These are phyloP conservation scores for Coracopsis vasa DNA, from an alignment of 2,113 vertebrate species.

Conservation along the genomic window DNA sequence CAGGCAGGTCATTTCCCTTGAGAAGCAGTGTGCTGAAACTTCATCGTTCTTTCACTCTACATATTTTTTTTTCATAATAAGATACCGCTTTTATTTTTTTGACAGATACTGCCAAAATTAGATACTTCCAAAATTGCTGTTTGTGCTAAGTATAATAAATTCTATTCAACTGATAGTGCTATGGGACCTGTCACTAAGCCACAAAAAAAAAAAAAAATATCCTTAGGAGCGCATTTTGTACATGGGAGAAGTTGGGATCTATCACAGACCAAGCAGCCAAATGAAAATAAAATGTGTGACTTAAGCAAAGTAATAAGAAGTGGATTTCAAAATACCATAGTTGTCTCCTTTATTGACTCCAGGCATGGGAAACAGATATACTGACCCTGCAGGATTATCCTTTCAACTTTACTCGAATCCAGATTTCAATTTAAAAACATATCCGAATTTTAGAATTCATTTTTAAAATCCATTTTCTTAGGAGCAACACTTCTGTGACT, in stretches of 20 bases:
- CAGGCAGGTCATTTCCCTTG: not conserved
- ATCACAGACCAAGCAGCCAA: not conserved
- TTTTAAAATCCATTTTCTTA: not conserved
- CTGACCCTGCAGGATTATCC: not conserved
- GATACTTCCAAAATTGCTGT: not conserved
- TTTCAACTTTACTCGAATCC: not conserved
- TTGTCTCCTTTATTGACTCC: not conserved
- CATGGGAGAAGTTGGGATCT: not conserved
- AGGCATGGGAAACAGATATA: not conserved
- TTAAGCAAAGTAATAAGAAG: not conserved
- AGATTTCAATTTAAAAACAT: not conserved
- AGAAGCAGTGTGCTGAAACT: not conserved
- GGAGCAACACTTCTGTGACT: not conserved
- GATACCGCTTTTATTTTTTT: not conserved
- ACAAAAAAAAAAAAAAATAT: not conserved
- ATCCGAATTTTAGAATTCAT: not conserved
- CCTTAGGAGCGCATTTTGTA: not conserved
- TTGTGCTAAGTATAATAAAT: constrained; percentile 1
- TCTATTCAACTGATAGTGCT: not conserved
- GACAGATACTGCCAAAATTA: not conserved
- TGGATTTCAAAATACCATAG: not conserved
- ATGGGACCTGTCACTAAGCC: not conserved
- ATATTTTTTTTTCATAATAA: not conserved
- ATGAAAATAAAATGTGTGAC: not conserved
- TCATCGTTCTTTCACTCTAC: not conserved